Percentiles rank a stretch among this genome's conserved stretches.
Conservation (phyloP, 2,888 invertebrate genomes). For the Clostera curtula region DNA sequence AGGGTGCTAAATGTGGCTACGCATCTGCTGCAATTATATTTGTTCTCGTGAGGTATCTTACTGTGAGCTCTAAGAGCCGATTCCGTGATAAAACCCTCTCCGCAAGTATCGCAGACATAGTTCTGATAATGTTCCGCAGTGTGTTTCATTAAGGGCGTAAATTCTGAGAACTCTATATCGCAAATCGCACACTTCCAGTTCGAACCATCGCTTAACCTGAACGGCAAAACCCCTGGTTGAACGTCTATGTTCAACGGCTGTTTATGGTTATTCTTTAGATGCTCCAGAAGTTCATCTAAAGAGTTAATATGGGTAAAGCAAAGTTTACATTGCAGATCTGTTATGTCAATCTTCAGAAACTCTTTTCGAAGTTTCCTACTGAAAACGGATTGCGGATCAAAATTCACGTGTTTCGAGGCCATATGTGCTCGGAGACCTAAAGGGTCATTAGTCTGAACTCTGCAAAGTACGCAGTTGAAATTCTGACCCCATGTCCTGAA, state of each 20-base stretch:
- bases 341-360: slow-evolving; percentile 61
- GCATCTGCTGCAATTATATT: slow-evolving; percentile 59
- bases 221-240: slow-evolving; percentile 61
- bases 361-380: slow-evolving; percentile 60
- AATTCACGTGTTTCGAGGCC: slow-evolving; percentile 57
- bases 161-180: slow-evolving; percentile 54
- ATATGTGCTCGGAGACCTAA: slow-evolving; percentile 58
- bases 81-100: slow-evolving; percentile 64
- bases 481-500: slow-evolving; percentile 67
- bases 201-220: slow-evolving; percentile 56
- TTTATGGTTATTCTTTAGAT: slow-evolving; percentile 61
- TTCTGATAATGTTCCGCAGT: slow-evolving; percentile 62
- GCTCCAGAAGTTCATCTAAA: slow-evolving; percentile 49
- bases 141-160: slow-evolving; percentile 55
- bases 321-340: slow-evolving; percentile 60
- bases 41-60: slow-evolving; percentile 59
- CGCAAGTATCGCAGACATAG: slow-evolving; percentile 64
- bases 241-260: slow-evolving; percentile 60
- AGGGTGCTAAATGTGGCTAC: slow-evolving; percentile 57
- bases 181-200: slow-evolving; percentile 64
- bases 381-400: slow-evolving; percentile 55
- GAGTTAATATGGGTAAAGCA: slow-evolving; percentile 55
- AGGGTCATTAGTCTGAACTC: slow-evolving; percentile 62
- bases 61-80: slow-evolving; percentile 54
- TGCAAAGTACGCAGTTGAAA: slow-evolving; percentile 60